Conservation (phyloP, 2,888 invertebrate genomes). For the Schizaphis graminum region DNA sequence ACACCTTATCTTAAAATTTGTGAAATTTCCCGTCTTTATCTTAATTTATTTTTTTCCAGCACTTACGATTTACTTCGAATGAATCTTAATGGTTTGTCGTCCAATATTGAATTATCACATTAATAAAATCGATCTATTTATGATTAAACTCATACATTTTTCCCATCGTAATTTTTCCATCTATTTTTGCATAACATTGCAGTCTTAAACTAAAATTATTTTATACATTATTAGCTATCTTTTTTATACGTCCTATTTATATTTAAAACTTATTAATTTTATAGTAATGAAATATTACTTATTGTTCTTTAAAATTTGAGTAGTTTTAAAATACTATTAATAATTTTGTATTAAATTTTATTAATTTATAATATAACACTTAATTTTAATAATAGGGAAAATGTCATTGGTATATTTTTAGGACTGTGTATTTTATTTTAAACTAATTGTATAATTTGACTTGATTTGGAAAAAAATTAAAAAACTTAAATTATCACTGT, state of each 20-base stretch:
- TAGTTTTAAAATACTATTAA: background rate
- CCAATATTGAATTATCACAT: background rate
- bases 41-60: background rate
- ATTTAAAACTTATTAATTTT: background rate
- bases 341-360: background rate
- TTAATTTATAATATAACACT: background rate
- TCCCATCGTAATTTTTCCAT: background rate
- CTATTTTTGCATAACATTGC: conserved; percentile 18
- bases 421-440: background rate
- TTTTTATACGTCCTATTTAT: background rate
- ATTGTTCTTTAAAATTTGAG: background rate
- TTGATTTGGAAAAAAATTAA: background rate
- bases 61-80: background rate
- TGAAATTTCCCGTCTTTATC: conserved; percentile 56
- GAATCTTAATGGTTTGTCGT: background rate
- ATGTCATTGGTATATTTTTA: background rate
- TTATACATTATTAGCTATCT: background rate
- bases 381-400: background rate
- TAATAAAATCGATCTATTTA: conserved; percentile 15
- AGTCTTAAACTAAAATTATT: background rate
- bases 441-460: background rate
- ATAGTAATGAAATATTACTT: too few relatives aligned
- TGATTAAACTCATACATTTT: background rate
- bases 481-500: background rate
- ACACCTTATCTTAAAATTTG: conserved; percentile 34